Evolutionary conservation across 2,888 invertebrate genomes (phyloP).

Genomic region (Pheosia tremula): DNA sequence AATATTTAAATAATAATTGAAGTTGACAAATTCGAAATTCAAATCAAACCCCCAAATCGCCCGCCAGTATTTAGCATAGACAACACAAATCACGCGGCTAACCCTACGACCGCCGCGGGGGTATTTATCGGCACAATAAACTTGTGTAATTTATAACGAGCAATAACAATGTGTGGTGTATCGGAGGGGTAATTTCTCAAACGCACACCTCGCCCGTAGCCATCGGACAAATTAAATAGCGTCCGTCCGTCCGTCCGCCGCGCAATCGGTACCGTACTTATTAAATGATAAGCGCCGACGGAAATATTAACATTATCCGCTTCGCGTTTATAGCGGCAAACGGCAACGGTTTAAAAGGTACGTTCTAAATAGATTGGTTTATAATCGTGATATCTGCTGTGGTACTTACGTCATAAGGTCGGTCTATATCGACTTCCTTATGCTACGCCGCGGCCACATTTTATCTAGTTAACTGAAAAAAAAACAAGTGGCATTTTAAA

Average conservation of each 20-base stretch:
- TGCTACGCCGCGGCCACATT: too few species aligned
- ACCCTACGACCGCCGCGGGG: constrained; percentile 49
- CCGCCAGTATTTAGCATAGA: constrained; percentile 46
- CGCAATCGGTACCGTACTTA: constrained; percentile 50
- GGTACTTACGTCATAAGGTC: too few species aligned
- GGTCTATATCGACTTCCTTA: too few species aligned
- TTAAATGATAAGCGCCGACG: constrained; percentile 52
- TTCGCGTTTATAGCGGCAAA: neutral
- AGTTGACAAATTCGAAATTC: neutral
- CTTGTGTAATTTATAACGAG: constrained; percentile 72
- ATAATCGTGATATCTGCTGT: too few species aligned
- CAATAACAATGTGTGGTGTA: constrained; percentile 74
- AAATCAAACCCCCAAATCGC: constrained; percentile 30
- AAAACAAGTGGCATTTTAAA: too few species aligned
- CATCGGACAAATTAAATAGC: constrained; percentile 61
- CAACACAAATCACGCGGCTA: constrained; percentile 42
- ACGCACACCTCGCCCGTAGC: constrained; percentile 69
- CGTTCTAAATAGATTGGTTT: too few species aligned
- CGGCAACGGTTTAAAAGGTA: neutral
- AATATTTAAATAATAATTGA: neutral
- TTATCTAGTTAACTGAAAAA: too few species aligned
- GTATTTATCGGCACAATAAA: constrained; percentile 66
- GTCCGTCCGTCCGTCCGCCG: constrained; percentile 22
- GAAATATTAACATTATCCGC: constrained; percentile 36
- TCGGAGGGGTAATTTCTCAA: constrained; percentile 76